Evolutionary conservation across 2,888 invertebrate genomes (phyloP).

Genomic region (Carterocephalus palaemon): DNA sequence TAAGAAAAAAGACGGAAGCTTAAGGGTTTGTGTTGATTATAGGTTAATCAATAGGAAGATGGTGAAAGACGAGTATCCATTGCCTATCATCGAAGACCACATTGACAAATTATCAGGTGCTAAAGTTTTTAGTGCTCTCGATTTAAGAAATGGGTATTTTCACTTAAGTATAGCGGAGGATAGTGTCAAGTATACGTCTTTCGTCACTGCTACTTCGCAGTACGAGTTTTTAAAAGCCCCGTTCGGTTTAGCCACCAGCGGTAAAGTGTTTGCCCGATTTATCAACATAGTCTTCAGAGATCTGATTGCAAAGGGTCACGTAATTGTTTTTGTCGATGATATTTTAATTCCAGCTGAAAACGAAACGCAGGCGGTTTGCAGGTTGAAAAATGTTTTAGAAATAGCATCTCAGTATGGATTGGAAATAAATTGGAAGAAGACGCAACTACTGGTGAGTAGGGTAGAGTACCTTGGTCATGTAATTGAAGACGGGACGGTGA

Average conservation of each 20-base stretch:
- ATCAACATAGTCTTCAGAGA: conserved; percentile 32
- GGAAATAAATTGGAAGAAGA: conserved; percentile 31
- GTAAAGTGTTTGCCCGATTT: conserved; percentile 29
- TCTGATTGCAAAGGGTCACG: conserved; percentile 23
- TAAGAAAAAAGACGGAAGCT: too few species aligned
- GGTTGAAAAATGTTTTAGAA: conserved; percentile 23
- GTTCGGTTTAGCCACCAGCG: conserved; percentile 19
- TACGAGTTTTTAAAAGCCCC: conserved; percentile 45
- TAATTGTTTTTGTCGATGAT: conserved; percentile 35
- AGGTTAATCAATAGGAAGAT: too few species aligned
- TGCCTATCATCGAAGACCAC: too few species aligned
- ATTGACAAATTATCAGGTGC: too few species aligned
- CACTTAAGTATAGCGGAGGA: conserved; percentile 39
- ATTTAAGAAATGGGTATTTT: conserved; percentile 48
- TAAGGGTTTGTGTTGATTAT: too few species aligned
- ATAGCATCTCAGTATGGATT: conserved; percentile 20
- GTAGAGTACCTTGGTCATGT: conserved; percentile 29
- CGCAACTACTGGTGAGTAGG: conserved; percentile 35
- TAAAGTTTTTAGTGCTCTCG: too few species aligned
- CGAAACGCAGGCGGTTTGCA: conserved; percentile 24
- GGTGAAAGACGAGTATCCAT: too few species aligned
- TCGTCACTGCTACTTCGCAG: conserved; percentile 43
- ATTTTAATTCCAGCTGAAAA: conserved; percentile 29
- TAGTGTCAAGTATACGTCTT: conserved; percentile 43
- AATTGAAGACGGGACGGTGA: conserved; percentile 24